Evolutionary conservation across 2,113 vertebrate species (phyloP).

Genomic region (Panurus biarmicus): DNA sequence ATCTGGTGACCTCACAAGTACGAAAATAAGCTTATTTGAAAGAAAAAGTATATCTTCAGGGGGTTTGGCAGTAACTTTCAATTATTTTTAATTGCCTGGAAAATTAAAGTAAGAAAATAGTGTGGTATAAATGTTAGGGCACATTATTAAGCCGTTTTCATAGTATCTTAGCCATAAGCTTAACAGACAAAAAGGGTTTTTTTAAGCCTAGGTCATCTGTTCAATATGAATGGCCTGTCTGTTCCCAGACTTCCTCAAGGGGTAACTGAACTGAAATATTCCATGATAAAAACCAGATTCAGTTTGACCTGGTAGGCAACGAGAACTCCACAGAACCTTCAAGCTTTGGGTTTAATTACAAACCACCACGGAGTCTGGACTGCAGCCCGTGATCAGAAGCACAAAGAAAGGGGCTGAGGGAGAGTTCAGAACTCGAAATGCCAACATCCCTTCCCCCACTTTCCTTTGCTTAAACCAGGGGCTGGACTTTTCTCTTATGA

Average conservation of each 20-base stretch:
- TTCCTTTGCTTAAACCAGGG: background rate
- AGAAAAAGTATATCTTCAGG: constrained; percentile 59
- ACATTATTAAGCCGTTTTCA: constrained; percentile 50
- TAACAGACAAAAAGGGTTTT: constrained; percentile 41
- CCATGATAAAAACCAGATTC: constrained; percentile 56
- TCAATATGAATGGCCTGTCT: constrained; percentile 56
- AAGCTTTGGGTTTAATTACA: constrained; percentile 49
- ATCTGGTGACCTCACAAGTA: constrained; percentile 57
- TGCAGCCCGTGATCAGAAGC: constrained; percentile 21
- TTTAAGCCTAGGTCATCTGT: constrained; percentile 35
- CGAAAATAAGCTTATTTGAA: constrained; percentile 56
- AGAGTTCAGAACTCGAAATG: background rate
- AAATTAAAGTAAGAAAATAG: constrained; percentile 62
- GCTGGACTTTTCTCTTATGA: background rate
- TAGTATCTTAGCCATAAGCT: constrained; percentile 43
- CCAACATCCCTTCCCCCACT: background rate
- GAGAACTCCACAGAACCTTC: constrained; percentile 38
- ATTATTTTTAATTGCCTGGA: constrained; percentile 69
- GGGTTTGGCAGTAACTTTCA: constrained; percentile 61
- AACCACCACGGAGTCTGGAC: constrained; percentile 1
- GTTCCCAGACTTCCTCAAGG: constrained; percentile 56
- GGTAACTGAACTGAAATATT: constrained; percentile 24
- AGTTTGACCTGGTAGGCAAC: constrained; percentile 17
- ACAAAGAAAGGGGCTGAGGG: background rate
- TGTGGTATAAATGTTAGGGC: constrained; percentile 42